phyloP scores from a whole-genome alignment of 2,888 invertebrate species.

The Philereme vetulata region DNA sequence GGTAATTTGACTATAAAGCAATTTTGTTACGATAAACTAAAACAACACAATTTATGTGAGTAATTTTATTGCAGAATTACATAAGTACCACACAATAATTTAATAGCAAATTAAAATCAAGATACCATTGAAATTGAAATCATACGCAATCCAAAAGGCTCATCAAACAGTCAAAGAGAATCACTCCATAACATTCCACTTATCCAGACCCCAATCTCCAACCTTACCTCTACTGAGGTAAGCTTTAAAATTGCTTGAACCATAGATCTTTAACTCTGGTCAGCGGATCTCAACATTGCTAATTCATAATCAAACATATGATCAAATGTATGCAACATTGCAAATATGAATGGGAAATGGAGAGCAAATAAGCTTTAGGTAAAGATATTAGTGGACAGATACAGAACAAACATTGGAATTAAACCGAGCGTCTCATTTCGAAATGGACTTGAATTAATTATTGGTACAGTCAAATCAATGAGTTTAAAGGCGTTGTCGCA shows the following conservation, averaged over 20 bases:
- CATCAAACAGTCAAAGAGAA: conserved; percentile 48
- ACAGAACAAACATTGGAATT: conserved; percentile 27
- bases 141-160: conserved; percentile 35
- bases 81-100: not conserved
- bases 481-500: too few species aligned
- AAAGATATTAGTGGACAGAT: conserved; percentile 37
- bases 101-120: conserved; percentile 1
- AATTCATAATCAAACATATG: conserved; percentile 44
- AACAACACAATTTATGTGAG: too few species aligned
- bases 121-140: conserved; percentile 17
- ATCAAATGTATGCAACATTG: conserved; percentile 35
- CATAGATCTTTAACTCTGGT: conserved; percentile 21
- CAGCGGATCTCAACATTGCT: conserved; percentile 32
- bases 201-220: conserved; percentile 12
- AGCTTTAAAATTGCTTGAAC: conserved; percentile 1
- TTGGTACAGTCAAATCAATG: not conserved
- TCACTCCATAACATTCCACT: conserved; percentile 28
- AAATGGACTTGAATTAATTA: conserved; percentile 16
- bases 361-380: conserved; percentile 26
- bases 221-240: conserved; percentile 1
- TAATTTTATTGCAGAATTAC: too few species aligned
- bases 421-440: conserved; percentile 18
- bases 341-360: conserved; percentile 44
- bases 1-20: too few species aligned
- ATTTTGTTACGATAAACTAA: too few species aligned